Evolutionary conservation across 2,797 vertebrate genomes (phyloP).

Genomic region (Amblyraja radiata): DNA sequence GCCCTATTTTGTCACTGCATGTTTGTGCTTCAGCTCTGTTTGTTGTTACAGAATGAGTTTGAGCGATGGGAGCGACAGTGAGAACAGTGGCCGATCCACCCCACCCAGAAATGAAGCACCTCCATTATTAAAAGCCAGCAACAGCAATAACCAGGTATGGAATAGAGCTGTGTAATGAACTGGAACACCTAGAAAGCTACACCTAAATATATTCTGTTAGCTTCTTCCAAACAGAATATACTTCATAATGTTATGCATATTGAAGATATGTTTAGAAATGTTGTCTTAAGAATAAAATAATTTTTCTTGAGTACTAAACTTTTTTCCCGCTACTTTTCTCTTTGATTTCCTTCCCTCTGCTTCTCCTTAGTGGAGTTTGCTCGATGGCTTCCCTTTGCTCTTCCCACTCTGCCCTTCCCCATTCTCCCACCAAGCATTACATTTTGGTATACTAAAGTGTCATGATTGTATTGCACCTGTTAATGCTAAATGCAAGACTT

Average conservation of each 20-base stretch:
- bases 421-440: background rate
- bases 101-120: conserved; percentile 66
- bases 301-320: background rate
- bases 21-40: background rate
- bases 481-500: background rate
- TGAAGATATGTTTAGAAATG: background rate
- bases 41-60: conserved; percentile 70
- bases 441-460: background rate
- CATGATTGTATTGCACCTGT: background rate
- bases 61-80: conserved; percentile 88
- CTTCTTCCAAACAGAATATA: too few relatives aligned
- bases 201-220: background rate
- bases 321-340: too few relatives aligned
- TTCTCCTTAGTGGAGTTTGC: background rate
- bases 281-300: background rate
- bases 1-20: background rate
- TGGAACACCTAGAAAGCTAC: background rate
- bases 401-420: background rate
- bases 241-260: background rate
- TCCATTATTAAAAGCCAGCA: conserved; percentile 75
- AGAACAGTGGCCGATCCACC: conserved; percentile 77
- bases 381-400: too few relatives aligned
- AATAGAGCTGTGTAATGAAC: background rate
- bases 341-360: background rate
- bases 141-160: conserved; percentile 81